Base-by-base conservation (phyloP, 2,797 vertebrate genomes). In the Oreortyx pictus region DNA sequence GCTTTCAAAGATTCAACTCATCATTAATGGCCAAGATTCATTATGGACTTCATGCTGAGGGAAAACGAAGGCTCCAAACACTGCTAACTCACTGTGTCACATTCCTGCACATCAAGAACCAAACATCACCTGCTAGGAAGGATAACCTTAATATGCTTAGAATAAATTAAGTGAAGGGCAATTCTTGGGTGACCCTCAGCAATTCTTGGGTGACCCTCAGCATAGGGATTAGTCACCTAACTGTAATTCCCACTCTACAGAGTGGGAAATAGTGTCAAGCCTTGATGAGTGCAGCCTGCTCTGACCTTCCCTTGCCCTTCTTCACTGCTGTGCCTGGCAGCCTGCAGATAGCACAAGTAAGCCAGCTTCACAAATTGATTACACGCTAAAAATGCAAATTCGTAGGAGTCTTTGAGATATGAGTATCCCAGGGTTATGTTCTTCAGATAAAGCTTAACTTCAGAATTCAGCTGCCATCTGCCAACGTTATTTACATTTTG, bases 151-250 rank as follows among this genome's bases (percentile, higher is more conserved):
- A 49, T 44, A 60, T 0, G 0, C 5, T 72, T 39, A 24, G 60
- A 15, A 20, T 46, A 13, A 49, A 59, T 77, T 67, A 54, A 82
- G 56, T 14, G 25, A 78, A 74, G 35, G 49, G 8, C 33, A 61
- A 16, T 57, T 59, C 29, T 43, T 50, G 11, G 61, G 33, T 62
- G 61, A 46, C 23, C 49, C 57, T 54, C 44, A 25, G 54, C 23
- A 11, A 16, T 57, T 59, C 29, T 43, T 50, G 11, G 61, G 33
- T 62, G 61, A 46, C 23, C 49, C 57, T 54, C 44, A 25, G 54
- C 23, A 11, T 0, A n/a, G 43, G 4, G 37, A 54, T 5, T 7
- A 22, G 37, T 14, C 37, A 41, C 20, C 3, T 0, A 52, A 9
- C 22, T 47, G 57, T 23, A 49, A 73, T 25, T 77, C 37, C 44